A percentile compares a stretch with the other conserved stretches of the same genome.
Conservation (phyloP, 1,140 invertebrate genomes). For the Paraescarpia echinospica region DNA sequence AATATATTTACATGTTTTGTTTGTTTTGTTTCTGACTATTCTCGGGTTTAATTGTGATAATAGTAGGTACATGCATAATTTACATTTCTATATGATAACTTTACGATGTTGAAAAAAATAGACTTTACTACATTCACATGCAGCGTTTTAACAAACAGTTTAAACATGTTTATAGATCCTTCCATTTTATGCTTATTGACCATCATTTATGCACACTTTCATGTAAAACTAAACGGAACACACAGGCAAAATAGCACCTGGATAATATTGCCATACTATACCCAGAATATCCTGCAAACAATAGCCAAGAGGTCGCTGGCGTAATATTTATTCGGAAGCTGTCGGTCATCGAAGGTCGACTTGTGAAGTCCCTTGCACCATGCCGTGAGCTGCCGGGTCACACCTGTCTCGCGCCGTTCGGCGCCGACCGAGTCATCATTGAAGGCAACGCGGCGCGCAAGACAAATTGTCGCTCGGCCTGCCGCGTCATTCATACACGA, state of each 20-base stretch:
- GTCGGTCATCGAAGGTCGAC: background rate
- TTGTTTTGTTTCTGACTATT: background rate
- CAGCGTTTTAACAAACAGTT: too few species aligned
- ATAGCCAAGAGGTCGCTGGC: background rate
- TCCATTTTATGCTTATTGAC: background rate
- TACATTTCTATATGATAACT: too few species aligned
- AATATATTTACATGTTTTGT: background rate
- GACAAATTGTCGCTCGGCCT: background rate
- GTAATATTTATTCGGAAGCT: background rate
- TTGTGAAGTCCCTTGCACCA: background rate
- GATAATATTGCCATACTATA: too few species aligned
- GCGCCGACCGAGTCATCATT: background rate
- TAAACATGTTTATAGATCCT: too few species aligned
- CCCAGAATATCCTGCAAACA: background rate
- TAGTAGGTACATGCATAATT: too few species aligned
- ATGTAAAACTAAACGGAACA: background rate
- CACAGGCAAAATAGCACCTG: background rate
- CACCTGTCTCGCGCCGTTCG: background rate
- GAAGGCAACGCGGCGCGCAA: background rate
- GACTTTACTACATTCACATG: too few species aligned
- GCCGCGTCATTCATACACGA: background rate
- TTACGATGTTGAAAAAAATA: too few species aligned
- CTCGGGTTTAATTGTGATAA: too few species aligned
- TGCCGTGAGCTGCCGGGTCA: too few species aligned
- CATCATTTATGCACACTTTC: background rate